These are phyloP conservation scores for Oreochromis aureus DNA, from an alignment of 2,113 vertebrate species.

Conservation along the genomic window DNA sequence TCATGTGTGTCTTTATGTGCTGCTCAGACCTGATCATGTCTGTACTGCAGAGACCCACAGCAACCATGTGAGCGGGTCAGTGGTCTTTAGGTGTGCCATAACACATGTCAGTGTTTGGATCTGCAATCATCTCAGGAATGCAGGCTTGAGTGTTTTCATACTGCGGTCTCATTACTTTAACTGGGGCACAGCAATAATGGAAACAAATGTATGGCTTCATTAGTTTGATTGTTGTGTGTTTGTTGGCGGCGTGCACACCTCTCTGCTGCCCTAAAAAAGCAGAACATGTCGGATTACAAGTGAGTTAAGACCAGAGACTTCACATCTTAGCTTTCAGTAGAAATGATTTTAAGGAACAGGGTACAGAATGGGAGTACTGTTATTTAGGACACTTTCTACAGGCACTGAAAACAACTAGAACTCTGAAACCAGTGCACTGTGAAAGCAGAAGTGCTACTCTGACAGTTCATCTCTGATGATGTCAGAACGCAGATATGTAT, in stretches of 20 bases:
- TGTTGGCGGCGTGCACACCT: not conserved
- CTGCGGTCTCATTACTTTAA: conserved; percentile 1
- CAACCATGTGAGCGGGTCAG: not conserved
- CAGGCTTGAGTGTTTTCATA: not conserved
- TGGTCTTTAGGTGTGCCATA: not conserved
- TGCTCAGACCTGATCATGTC: not conserved
- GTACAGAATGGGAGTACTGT: not conserved
- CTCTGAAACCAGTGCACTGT: fast-evolving
- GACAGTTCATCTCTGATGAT: not conserved
- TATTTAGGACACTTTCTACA: not conserved
- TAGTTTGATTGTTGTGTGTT: not conserved
- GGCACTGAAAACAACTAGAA: not conserved
- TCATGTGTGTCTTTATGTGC: not conserved
- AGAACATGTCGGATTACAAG: not conserved
- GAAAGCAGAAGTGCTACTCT: not conserved
- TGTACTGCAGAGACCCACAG: conserved; percentile 3
- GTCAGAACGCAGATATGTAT: not conserved
- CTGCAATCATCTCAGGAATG: conserved; percentile 3
- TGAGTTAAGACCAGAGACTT: not conserved
- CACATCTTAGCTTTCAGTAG: not conserved
- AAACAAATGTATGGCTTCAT: conserved; percentile 23
- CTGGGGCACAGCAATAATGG: not conserved
- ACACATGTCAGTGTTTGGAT: not conserved
- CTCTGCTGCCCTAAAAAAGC: not conserved
- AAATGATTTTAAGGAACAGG: not conserved